Evolutionary conservation across 23 tunicate genomes (phyloP).

Genomic region (Halocynthia roretzi): DNA sequence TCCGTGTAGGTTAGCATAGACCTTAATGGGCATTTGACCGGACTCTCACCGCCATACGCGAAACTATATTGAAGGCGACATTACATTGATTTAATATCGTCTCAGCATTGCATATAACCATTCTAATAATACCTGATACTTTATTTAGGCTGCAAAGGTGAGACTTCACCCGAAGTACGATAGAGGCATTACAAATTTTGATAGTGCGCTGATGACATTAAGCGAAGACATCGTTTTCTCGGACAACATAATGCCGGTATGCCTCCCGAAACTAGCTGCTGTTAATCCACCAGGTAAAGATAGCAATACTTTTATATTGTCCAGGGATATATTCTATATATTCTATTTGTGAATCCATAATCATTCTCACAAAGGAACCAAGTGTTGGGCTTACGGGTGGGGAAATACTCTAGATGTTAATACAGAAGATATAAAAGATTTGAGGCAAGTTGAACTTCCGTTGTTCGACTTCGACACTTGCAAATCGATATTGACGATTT

Average conservation of each 20-base stretch:
- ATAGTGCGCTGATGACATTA: constrained; percentile 7
- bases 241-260: not conserved
- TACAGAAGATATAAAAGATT: not conserved
- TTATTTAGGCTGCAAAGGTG: not conserved
- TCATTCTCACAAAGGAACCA: not conserved
- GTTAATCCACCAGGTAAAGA: not conserved
- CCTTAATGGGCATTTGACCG: too few relatives aligned
- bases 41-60: too few relatives aligned
- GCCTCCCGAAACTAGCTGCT: not conserved
- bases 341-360: not conserved
- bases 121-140: too few relatives aligned
- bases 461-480: not conserved
- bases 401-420: not conserved
- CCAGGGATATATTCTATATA: not conserved
- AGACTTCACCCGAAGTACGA: constrained; percentile 1
- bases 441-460: constrained; percentile 12
- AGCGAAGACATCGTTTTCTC: constrained; percentile 7
- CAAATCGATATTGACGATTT: too few relatives aligned
- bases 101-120: too few relatives aligned
- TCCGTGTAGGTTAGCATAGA: too few relatives aligned
- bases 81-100: too few relatives aligned
- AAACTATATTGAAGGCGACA: too few relatives aligned
- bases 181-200: not conserved
- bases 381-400: constrained; percentile 29
- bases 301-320: not conserved